Conservation (phyloP, 2,888 invertebrate species). For the Antheraea assamensis region DNA sequence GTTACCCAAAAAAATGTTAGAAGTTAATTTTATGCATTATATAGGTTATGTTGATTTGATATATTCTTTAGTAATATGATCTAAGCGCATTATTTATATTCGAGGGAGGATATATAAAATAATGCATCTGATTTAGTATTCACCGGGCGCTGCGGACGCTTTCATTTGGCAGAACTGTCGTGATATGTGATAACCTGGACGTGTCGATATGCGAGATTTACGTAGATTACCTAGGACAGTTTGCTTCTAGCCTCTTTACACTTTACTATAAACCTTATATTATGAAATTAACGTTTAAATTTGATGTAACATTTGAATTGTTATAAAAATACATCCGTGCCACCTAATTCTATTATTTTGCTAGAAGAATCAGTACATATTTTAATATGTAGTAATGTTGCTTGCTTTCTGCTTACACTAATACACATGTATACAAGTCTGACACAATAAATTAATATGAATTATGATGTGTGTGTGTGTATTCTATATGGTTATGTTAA, state of each 20-base stretch:
- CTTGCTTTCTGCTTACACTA: no score
- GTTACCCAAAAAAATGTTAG: no score
- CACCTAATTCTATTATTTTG: no score
- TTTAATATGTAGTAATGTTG: no score
- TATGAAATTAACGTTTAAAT: background rate
- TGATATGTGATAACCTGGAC: slow-evolving; percentile 15
- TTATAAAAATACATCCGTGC: no score
- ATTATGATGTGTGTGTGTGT: no score
- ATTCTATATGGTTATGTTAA: no score
- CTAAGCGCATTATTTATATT: slow-evolving; percentile 3
- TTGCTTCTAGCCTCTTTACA: background rate
- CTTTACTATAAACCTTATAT: background rate
- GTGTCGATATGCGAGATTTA: slow-evolving; percentile 18
- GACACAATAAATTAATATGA: no score
- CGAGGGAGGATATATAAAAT: background rate
- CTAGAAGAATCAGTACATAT: no score
- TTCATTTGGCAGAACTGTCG: slow-evolving; percentile 11
- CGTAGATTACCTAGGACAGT: background rate
- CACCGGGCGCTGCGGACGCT: background rate
- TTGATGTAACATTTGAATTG: background rate
- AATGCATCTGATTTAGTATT: slow-evolving; percentile 3
- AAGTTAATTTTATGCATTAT: no score
- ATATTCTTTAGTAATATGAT: background rate
- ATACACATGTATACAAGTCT: no score
- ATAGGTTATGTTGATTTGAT: no score